A percentile compares a stretch with the other conserved stretches of the same genome.
Evolutionary conservation across 2,797 vertebrate genomes (phyloP).

Genomic region (Nyctibius grandis): DNA sequence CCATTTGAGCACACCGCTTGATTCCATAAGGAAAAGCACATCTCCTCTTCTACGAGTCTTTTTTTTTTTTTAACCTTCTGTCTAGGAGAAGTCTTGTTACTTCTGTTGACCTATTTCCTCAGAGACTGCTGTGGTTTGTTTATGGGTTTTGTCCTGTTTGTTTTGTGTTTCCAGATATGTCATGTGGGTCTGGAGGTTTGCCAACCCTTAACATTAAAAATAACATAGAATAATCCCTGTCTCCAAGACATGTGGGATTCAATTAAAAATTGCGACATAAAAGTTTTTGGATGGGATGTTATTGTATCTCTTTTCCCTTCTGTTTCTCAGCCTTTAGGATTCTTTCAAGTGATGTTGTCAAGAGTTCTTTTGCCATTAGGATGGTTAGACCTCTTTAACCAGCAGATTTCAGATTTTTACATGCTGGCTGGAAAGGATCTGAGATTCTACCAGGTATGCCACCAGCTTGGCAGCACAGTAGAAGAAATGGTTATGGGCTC

Average conservation of each 20-base stretch:
- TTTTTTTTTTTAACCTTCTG: background rate
- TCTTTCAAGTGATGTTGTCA: background rate
- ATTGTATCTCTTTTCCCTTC: background rate
- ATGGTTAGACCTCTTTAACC: background rate
- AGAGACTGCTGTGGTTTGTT: conserved; percentile 38
- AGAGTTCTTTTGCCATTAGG: background rate
- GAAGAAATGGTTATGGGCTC: background rate
- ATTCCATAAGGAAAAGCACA: background rate
- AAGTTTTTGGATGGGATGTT: background rate
- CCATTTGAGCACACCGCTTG: background rate
- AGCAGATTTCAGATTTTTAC: background rate
- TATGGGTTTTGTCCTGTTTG: conserved; percentile 44
- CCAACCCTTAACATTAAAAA: conserved; percentile 24
- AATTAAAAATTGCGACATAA: background rate
- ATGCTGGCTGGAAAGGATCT: background rate
- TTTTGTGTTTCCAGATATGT: conserved; percentile 41
- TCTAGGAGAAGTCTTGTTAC: background rate
- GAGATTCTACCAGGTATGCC: background rate
- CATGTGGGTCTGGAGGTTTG: conserved; percentile 27
- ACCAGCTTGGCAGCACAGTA: background rate
- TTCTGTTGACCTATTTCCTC: conserved; percentile 22
- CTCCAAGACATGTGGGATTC: background rate
- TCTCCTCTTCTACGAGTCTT: background rate
- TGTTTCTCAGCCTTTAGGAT: background rate
- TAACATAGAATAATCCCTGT: background rate